Percentiles rank a stretch among this genome's conserved stretches.
phyloP scores from a whole-genome alignment of 2,888 invertebrate genomes.

The Alentia gelatinosa region DNA sequence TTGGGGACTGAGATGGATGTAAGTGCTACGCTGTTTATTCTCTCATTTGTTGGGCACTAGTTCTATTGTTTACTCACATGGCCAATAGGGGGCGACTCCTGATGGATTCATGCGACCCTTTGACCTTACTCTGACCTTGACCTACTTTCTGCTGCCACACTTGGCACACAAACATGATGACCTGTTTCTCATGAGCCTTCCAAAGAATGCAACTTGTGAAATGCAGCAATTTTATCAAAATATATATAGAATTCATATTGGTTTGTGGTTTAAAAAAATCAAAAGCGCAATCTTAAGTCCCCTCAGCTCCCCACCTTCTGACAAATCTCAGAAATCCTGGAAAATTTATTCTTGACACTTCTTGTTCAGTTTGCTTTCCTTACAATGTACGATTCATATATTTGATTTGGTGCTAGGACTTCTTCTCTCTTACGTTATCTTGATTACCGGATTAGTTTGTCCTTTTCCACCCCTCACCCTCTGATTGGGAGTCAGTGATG shows the following conservation, averaged over 20 bases:
- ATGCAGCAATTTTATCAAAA: constrained; percentile 4
- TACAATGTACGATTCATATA: not conserved
- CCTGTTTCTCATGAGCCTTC: constrained; percentile 40
- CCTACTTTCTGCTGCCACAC: constrained; percentile 51
- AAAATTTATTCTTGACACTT: constrained; percentile 20
- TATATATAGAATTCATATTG: not conserved
- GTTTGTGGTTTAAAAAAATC: not conserved
- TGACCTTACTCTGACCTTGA: constrained; percentile 53
- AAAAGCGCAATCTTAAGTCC: constrained; percentile 31
- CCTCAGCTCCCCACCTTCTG: constrained; percentile 41
- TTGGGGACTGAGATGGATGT: constrained; percentile 69
- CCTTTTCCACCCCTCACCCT: no score
- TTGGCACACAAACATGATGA: constrained; percentile 48
- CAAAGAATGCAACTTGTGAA: not conserved
- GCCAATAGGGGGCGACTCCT: constrained; percentile 44
- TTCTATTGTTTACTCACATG: constrained; percentile 54
- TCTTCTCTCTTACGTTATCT: not conserved
- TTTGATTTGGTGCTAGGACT: not conserved
- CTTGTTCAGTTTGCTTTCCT: constrained; percentile 6
- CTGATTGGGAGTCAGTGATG: no score
- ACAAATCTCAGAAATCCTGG: not conserved
- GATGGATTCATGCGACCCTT: constrained; percentile 39
- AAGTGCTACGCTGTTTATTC: constrained; percentile 60
- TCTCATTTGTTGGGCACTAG: constrained; percentile 55
- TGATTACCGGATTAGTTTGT: not conserved